A percentile compares a stretch with the other conserved stretches of the same genome.
Conservation (phyloP, 2,113 vertebrate genomes). For the Engystomops pustulosus region DNA sequence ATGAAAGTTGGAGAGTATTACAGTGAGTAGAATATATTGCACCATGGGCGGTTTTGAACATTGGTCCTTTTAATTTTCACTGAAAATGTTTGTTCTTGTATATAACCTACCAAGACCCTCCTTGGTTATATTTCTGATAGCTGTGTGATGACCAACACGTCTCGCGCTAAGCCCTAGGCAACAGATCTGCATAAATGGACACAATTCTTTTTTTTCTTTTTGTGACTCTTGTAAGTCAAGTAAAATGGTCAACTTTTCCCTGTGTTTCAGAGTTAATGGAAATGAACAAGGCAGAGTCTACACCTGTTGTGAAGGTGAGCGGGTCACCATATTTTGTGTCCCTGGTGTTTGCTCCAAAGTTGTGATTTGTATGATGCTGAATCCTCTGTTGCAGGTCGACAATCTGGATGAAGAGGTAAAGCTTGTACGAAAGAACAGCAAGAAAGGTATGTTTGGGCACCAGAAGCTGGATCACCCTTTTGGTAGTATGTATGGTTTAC, state of each 20-base stretch:
- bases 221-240: no score
- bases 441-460: conserved; percentile 63
- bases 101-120: no score
- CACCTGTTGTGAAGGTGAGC: conserved; percentile 60
- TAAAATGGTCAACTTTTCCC: no score
- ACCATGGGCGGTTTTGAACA: no score
- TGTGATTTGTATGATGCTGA: background rate
- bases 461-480: background rate
- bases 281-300: conserved; percentile 62
- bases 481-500: no score
- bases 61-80: no score
- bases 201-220: no score
- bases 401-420: conserved; percentile 57
- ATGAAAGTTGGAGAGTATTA: conserved; percentile 66
- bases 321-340: background rate
- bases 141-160: no score
- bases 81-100: background rate
- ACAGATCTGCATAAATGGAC: no score
- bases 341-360: background rate
- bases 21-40: conserved; percentile 58
- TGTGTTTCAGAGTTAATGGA: conserved; percentile 65
- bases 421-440: conserved; percentile 62
- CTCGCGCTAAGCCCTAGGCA: no score
- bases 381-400: conserved; percentile 58
- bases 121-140: no score